Conservation (phyloP, 2,797 vertebrate species). For the Ara ararauna region DNA sequence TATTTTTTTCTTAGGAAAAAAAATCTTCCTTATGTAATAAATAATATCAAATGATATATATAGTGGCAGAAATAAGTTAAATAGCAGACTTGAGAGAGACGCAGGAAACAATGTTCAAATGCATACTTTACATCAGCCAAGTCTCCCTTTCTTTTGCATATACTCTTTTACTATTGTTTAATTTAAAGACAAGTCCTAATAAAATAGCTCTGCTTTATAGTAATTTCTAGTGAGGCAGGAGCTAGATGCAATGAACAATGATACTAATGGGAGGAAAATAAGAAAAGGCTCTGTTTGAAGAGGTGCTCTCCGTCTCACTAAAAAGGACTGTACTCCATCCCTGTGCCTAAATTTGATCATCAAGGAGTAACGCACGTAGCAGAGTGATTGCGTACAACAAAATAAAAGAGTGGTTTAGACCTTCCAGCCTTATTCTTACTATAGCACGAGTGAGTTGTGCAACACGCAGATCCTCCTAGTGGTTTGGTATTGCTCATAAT, state of each 20-base stretch:
- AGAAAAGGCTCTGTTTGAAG: not conserved
- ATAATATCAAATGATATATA: not conserved
- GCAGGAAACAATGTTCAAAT: not conserved
- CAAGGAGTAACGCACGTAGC: not conserved
- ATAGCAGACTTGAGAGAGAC: not conserved
- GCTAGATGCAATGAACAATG: not conserved
- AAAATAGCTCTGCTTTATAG: not conserved
- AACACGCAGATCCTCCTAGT: not conserved
- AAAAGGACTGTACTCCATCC: not conserved
- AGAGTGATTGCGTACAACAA: not conserved
- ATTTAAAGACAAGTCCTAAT: not conserved
- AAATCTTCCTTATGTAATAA: not conserved
- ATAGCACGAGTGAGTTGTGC: not conserved
- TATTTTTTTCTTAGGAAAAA: not conserved
- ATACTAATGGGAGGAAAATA: not conserved
- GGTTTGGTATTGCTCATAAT: not conserved
- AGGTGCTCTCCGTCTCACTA: not conserved
- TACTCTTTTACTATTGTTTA: not conserved
- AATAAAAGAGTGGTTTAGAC: not conserved
- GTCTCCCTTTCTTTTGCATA: not conserved
- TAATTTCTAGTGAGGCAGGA: not conserved
- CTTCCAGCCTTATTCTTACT: not conserved
- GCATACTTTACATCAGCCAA: not conserved
- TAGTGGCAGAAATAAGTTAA: not conserved
- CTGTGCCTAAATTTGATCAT: not conserved